A percentile compares a stretch with the other conserved stretches of the same genome.
Conservation (phyloP, 2,888 invertebrate genomes). For the Netelia inedita region DNA sequence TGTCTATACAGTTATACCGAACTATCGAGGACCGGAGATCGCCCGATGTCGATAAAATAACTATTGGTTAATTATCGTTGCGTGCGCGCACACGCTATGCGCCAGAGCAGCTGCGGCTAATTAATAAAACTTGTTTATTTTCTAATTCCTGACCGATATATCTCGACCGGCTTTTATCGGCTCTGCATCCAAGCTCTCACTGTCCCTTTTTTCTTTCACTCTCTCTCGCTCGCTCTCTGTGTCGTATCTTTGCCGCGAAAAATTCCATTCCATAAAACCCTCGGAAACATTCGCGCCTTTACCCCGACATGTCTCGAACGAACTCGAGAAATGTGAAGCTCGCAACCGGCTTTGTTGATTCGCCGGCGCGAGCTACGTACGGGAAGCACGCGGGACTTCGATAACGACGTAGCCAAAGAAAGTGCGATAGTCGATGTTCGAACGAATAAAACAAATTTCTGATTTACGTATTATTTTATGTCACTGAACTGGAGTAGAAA, state of each 20-base stretch:
- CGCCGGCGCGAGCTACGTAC: conserved; percentile 24
- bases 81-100: conserved; percentile 40
- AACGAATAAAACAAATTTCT: neutral
- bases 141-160: conserved; percentile 47
- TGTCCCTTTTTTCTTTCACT: neutral
- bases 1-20: conserved; percentile 19
- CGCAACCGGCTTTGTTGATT: conserved; percentile 22
- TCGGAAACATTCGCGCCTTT: conserved; percentile 54
- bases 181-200: conserved; percentile 8
- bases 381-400: neutral
- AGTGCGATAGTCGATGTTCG: neutral
- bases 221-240: conserved; percentile 6
- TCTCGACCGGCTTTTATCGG: conserved; percentile 39
- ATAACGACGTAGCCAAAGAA: neutral
- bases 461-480: too few relatives aligned
- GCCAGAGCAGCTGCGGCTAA: conserved; percentile 56
- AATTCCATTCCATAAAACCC: conserved; percentile 48
- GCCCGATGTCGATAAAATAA: conserved; percentile 59
- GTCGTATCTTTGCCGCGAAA: conserved; percentile 29
- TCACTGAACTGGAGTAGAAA: too few relatives aligned
- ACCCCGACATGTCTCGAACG: conserved; percentile 33
- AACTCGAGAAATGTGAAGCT: conserved; percentile 35
- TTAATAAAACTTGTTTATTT: conserved; percentile 58
- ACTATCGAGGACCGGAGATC: conserved; percentile 37
- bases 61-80: conserved; percentile 61